Conservation (phyloP, 2,113 vertebrate genomes). For the Proterorhinus semilunaris region DNA sequence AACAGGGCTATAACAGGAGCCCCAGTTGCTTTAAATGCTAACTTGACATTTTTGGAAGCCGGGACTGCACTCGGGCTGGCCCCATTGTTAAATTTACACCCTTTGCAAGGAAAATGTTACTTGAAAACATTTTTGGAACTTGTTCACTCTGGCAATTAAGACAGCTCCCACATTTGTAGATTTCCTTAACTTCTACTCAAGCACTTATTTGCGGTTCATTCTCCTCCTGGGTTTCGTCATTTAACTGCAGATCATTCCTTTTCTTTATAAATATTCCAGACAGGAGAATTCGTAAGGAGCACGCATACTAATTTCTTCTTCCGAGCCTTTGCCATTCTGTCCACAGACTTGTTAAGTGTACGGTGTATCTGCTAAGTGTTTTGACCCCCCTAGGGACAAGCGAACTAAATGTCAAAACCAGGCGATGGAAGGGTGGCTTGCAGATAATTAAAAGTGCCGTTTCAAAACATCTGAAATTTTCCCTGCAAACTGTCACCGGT, state of each 20-base stretch:
- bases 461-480: slow-evolving; percentile 21
- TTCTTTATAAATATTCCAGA: neutral
- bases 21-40: slow-evolving; percentile 61
- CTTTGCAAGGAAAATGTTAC: neutral
- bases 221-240: neutral
- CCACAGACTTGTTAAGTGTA: slow-evolving; percentile 38
- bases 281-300: neutral
- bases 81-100: slow-evolving; percentile 12
- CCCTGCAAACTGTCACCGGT: slow-evolving; percentile 22
- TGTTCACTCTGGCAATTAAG: slow-evolving; percentile 7
- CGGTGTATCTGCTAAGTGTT: slow-evolving; percentile 48
- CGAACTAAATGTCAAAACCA: slow-evolving; percentile 55
- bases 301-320: slow-evolving; percentile 4
- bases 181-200: too few species aligned
- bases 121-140: slow-evolving; percentile 1
- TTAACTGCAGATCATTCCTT: neutral
- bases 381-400: slow-evolving; percentile 50
- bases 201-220: neutral
- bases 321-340: slow-evolving; percentile 33
- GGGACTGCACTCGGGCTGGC: slow-evolving; percentile 35
- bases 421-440: slow-evolving; percentile 32
- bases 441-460: slow-evolving; percentile 50
- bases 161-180: neutral
- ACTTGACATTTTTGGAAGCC: slow-evolving; percentile 66
- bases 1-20: slow-evolving; percentile 56